Conservation (phyloP, 23 tunicate species). For the Trididemnum miniatum region DNA sequence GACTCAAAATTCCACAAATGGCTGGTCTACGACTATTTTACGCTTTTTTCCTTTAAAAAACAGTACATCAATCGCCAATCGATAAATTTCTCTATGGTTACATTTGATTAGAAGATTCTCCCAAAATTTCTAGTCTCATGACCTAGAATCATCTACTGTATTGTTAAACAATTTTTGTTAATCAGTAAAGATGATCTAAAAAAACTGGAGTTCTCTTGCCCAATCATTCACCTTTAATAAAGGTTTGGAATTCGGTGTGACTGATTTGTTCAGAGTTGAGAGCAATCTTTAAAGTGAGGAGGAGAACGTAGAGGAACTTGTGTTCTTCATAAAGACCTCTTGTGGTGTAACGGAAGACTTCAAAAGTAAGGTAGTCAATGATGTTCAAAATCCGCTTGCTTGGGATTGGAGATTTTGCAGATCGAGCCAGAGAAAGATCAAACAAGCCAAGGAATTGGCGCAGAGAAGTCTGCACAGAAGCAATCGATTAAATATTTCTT, state of each 20-base stretch:
- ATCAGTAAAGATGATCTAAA: too few species aligned
- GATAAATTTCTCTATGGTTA: too few species aligned
- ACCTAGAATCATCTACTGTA: too few species aligned
- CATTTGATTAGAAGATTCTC: too few species aligned
- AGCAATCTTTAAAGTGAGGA: constrained; percentile 96
- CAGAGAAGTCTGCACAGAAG: constrained; percentile 87
- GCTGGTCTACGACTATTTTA: too few species aligned
- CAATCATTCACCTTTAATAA: constrained; percentile 99
- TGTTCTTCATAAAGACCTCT: constrained; percentile 97
- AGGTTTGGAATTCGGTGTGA: constrained; percentile 93
- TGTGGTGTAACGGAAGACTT: constrained; percentile 95
- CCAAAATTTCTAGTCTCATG: too few species aligned
- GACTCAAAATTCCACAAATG: too few species aligned
- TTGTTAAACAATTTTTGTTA: too few species aligned
- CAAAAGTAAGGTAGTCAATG: constrained; percentile 91
- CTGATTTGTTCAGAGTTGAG: constrained; percentile 78
- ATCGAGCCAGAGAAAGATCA: constrained; percentile 77
- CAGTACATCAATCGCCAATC: too few species aligned
- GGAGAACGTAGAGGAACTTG: constrained; percentile 97
- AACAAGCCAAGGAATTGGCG: constrained; percentile 91
- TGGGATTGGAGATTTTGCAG: constrained; percentile 94
- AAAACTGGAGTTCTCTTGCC: too few species aligned
- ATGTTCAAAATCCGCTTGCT: constrained; percentile 88
- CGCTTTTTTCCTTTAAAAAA: too few species aligned
- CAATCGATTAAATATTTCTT: too few species aligned